Base-by-base conservation (phyloP, 2,113 vertebrate species). In the Cebus imitator region DNA sequence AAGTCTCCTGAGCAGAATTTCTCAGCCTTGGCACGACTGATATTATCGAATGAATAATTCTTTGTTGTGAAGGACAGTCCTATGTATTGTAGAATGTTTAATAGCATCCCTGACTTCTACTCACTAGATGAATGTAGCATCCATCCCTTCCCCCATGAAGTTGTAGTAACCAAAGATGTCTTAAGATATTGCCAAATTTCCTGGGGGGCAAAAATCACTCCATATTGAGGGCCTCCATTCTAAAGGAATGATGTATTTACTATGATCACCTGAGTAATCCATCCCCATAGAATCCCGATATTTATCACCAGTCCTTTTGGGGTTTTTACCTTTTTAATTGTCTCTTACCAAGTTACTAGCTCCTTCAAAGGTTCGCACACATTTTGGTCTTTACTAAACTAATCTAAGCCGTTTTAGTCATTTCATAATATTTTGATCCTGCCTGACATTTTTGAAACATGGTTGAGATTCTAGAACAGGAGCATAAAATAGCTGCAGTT, bases 381-480 rank as follows among this genome's bases (percentile, higher is more conserved):
- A 70, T 20, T 97, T 96, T 73, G 82, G 87, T 32, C n/a, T 68
- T 86, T 14, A 30, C 66, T 50, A 89, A 86, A 55, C 64, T 96
- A 80, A 95, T 96, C 61, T 89, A 91, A 95, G 72, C 80, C 95
- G 40, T 80, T 96, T 0, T 0, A 55, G 76, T 94, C 86, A 95
- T 68, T 97, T 96, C 86, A 97, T 25, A 86, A 6, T 7, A 87
- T 97, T 95, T 61, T 97, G 90, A 98, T 93, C 14, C 23, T 95
- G n/a, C 52, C 78, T 98, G 97, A 98, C 92, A 98, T 95, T 96
- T 98, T 84, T 92, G 57, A 96, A 97, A 98, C 97, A 97, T 79
- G 79, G 35, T 80, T 92, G 96, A 97, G 73, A 90, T 95, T 98
- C 70, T 4, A 14, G 96, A 98, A 92, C 61, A 97, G 91, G 96